Percentiles rank a stretch among this genome's conserved stretches.
These are phyloP conservation scores for Phalacrocorax pelagicus DNA, from an alignment of 2,113 vertebrate species.

Conservation along the genomic window DNA sequence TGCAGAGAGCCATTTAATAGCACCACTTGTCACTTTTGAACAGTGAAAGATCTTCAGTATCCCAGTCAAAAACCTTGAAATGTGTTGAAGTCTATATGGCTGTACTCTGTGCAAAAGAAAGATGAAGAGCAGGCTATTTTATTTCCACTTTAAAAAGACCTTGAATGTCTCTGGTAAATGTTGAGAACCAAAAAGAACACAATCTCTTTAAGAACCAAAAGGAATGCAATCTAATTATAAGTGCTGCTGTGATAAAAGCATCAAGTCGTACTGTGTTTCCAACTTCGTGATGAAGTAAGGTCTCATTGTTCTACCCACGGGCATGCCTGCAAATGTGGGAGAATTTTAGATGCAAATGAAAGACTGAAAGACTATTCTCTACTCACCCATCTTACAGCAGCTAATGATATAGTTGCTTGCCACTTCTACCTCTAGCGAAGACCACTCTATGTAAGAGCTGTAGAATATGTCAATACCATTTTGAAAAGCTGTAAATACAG, in stretches of 20 bases:
- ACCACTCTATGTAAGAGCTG: not conserved
- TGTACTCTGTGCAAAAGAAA: not conserved
- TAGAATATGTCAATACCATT: not conserved
- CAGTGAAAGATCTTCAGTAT: not conserved
- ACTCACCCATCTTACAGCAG: not conserved
- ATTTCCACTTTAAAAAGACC: not conserved
- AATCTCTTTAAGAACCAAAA: not conserved
- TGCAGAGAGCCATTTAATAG: not conserved
- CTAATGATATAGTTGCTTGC: not conserved
- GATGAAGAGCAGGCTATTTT: not conserved
- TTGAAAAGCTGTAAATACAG: not conserved
- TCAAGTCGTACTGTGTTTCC: not conserved
- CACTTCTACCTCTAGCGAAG: not conserved
- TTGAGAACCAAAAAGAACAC: not conserved
- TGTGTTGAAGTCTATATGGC: not conserved
- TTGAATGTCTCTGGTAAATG: not conserved
- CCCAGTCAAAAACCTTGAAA: slow-evolving; percentile 3
- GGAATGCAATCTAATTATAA: slow-evolving; percentile 30
- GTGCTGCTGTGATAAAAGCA: not conserved
- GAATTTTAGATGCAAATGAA: not conserved
- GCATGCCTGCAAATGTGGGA: slow-evolving; percentile 35
- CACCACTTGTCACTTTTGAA: slow-evolving; percentile 8
- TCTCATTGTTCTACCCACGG: slow-evolving; percentile 46
- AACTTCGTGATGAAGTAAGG: not conserved
- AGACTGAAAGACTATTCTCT: not conserved